Percentiles rank a stretch among this genome's conserved stretches.
Evolutionary conservation across 2,113 vertebrate species (phyloP).

Genomic region (Cavia aperea): DNA sequence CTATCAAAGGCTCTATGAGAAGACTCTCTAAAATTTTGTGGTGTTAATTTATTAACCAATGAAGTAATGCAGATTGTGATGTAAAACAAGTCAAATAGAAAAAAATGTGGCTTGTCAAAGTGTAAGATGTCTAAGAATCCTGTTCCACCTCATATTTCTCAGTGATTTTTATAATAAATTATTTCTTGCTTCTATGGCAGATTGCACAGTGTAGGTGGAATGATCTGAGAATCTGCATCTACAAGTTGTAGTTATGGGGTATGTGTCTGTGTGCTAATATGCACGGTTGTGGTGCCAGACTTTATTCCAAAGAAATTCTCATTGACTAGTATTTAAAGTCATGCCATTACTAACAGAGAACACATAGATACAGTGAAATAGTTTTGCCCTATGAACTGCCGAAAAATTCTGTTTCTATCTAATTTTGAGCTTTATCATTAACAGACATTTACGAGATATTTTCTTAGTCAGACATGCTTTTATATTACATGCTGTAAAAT

Average conservation of each 20-base stretch:
- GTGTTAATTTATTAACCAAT: not conserved
- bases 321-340: not conserved
- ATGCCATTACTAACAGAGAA: not conserved
- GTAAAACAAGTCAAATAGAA: not conserved
- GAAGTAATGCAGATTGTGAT: not conserved
- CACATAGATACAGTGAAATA: not conserved
- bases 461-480: slow-evolving; percentile 54
- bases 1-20: not conserved
- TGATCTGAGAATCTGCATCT: not conserved
- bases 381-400: not conserved
- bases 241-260: not conserved
- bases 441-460: slow-evolving; percentile 30
- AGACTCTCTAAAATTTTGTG: not conserved
- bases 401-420: slow-evolving; percentile 17
- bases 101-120: not conserved
- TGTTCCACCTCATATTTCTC: not conserved
- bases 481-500: slow-evolving; percentile 61
- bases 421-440: slow-evolving; percentile 51
- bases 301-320: not conserved
- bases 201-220: not conserved
- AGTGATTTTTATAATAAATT: not conserved
- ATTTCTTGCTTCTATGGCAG: not conserved
- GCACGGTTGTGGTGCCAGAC: not conserved
- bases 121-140: not conserved
- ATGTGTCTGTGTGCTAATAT: accelerated